Evolutionary conservation across 2,888 invertebrate genomes (phyloP).

Genomic region (Arrhopalites spinosus): DNA sequence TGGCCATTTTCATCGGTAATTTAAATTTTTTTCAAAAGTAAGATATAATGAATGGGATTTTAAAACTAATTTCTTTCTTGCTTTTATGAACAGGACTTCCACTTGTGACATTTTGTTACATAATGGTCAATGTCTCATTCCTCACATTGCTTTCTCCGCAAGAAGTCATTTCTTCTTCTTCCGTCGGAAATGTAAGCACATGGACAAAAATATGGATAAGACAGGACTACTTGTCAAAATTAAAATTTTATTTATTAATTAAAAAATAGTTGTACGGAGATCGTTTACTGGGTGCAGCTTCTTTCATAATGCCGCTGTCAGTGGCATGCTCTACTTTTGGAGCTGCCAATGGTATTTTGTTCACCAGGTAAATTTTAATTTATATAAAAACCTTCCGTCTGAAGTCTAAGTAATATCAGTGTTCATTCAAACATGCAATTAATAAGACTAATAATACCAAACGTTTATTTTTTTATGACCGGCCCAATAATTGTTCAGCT

Average conservation of each 20-base stretch:
- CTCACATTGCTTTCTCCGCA: constrained; percentile 75
- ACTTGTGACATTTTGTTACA: constrained; percentile 76
- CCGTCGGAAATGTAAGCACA: constrained; percentile 73
- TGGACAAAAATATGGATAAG: too few relatives aligned
- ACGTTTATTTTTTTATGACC: too few relatives aligned
- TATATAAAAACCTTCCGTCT: too few relatives aligned
- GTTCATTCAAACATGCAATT: too few relatives aligned
- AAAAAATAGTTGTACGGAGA: constrained; percentile 57
- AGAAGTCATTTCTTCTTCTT: constrained; percentile 75
- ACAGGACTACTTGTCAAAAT: neutral
- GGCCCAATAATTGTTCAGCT: too few relatives aligned
- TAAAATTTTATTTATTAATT: constrained; percentile 4
- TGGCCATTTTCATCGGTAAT: constrained; percentile 74
- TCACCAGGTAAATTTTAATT: too few relatives aligned
- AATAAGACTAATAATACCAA: too few relatives aligned
- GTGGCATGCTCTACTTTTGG: constrained; percentile 80
- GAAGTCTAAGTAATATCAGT: too few relatives aligned
- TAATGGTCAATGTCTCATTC: constrained; percentile 87
- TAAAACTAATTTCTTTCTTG: too few relatives aligned
- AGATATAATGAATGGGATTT: too few relatives aligned
- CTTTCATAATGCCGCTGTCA: constrained; percentile 74
- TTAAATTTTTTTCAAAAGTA: too few relatives aligned
- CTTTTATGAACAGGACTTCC: constrained; percentile 67
- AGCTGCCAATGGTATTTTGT: constrained; percentile 71
- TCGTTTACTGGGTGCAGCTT: constrained; percentile 68